Conservation (phyloP, 2,888 invertebrate genomes). For the Sipha maydis region DNA sequence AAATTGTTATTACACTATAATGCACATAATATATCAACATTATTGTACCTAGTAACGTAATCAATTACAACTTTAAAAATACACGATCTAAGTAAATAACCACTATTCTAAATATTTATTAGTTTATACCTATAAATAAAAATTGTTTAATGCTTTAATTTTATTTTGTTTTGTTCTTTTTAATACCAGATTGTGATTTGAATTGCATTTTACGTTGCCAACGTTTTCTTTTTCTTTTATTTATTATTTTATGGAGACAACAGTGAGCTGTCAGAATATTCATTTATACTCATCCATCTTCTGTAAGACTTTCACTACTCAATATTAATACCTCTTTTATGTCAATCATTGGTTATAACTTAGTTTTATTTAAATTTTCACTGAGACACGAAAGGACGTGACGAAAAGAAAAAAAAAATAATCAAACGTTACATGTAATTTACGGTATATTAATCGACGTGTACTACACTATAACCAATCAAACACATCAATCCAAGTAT, state of each 20-base stretch:
- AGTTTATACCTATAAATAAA: background rate
- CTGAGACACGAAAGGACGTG: background rate
- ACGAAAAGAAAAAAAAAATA: background rate
- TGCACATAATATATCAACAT: no score
- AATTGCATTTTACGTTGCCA: slow-evolving; percentile 1
- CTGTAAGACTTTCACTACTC: background rate
- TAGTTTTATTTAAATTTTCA: slow-evolving; percentile 21
- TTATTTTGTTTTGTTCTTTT: background rate
- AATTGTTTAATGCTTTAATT: background rate
- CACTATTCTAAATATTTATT: no score
- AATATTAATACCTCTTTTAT: background rate
- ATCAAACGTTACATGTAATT: background rate
- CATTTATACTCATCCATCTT: slow-evolving; percentile 30
- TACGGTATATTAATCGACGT: background rate
- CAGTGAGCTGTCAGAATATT: slow-evolving; percentile 15
- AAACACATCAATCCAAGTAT: background rate
- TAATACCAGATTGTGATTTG: background rate
- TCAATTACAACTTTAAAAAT: no score
- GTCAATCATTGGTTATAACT: slow-evolving; percentile 42
- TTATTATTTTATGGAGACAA: slow-evolving; percentile 16
- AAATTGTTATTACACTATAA: no score
- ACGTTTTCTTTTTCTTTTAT: background rate
- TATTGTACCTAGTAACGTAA: no score
- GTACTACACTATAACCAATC: background rate
- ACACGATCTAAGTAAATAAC: no score